Base-by-base conservation (phyloP, 2,113 vertebrate genomes). In the Noctilio leporinus region DNA sequence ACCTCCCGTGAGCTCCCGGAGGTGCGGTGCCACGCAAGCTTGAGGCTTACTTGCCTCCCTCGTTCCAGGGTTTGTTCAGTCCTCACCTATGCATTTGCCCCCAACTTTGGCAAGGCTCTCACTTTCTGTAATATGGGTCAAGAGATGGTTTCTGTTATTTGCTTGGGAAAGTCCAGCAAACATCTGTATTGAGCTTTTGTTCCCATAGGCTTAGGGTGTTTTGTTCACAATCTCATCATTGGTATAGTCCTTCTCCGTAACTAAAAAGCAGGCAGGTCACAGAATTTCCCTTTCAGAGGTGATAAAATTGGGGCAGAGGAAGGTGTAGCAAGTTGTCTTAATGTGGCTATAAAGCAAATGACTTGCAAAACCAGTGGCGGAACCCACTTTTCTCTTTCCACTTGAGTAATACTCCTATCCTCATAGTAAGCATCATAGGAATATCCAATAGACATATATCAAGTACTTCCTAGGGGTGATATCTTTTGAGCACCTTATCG, bases 241-340 rank as follows among this genome's bases (percentile, higher is more conserved):
- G 81, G 47, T 67, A 89, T 20, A 45, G 95, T 86, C 53, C 91
- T 93, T 80, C 33, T 93, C 33, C 92, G 12, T 95, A 82, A 89
- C 20, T 73, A 76, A 73, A 19, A 35, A 86, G 30, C 55, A 40
- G 69, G 82, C 33, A 86, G 70, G 76, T 91, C 96, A 73, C 90
- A 95, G 97, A 93, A 96, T 94, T 94, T 97, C 85, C 90, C 59
- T 59, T 57, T 91, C 5, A 43, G 64, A 64, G 77, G 33, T 91
- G 69, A 94, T 90, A 90, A 94, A 40, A 86, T 59, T 33, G 72
- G 67, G 90, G 62, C 67, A 94, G 40, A 73, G 40, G 84, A 92
- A 93, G 92, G 86, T 93, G 73, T 91, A 96, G 75, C 95, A 96
- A 95, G 73, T 90, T 65, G 47, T 89, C n/a, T 93, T 92, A 38